phyloP scores from a whole-genome alignment of 2,113 vertebrate species.

The Lontra canadensis region DNA sequence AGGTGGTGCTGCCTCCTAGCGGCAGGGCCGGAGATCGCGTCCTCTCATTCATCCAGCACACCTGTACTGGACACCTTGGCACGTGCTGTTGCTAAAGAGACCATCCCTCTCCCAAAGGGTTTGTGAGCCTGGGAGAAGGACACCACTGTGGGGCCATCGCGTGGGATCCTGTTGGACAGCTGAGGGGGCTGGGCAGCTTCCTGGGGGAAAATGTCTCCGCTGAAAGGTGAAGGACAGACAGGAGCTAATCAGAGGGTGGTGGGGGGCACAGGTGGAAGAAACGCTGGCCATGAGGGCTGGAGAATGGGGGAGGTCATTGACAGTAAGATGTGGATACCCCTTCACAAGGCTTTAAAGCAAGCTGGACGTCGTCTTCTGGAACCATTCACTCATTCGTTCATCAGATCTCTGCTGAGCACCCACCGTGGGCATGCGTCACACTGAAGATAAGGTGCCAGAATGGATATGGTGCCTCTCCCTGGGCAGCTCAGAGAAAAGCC shows the following conservation, averaged over 20 bases:
- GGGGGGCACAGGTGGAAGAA: too few species aligned
- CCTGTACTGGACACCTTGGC: neutral
- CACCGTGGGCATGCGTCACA: neutral
- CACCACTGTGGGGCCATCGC: too few species aligned
- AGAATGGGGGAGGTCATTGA: neutral
- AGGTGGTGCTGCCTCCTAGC: neutral
- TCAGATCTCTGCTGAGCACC: neutral
- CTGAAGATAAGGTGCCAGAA: neutral
- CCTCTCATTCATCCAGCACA: neutral
- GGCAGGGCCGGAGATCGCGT: neutral
- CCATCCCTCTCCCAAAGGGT: neutral
- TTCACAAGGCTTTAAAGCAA: neutral
- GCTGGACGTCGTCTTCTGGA: too few species aligned
- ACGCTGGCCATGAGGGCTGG: neutral
- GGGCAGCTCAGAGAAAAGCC: neutral
- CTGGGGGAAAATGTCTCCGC: neutral
- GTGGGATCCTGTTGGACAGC: neutral
- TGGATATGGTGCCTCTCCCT: fast-evolving
- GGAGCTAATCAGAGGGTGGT: fast-evolving
- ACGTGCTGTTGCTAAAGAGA: neutral
- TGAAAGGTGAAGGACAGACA: neutral
- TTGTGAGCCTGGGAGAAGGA: neutral
- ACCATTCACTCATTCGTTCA: neutral
- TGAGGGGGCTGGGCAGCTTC: neutral
- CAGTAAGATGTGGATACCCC: too few species aligned